Conservation (phyloP, 2,113 vertebrate species). For the Nibea albiflora region DNA sequence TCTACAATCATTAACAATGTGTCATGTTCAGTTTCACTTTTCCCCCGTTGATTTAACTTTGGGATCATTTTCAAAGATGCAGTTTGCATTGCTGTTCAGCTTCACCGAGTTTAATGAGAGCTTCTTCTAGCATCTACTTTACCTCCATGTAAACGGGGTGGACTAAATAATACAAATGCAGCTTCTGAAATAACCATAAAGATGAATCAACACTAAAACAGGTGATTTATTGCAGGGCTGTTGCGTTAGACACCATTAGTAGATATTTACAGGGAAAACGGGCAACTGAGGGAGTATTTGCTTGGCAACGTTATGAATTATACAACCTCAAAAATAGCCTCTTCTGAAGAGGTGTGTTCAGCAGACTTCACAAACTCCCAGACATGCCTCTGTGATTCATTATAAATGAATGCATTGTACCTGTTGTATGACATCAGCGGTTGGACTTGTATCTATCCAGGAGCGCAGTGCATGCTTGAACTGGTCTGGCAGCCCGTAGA, state of each 20-base stretch:
- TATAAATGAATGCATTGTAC: constrained; percentile 17
- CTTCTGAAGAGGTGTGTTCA: background rate
- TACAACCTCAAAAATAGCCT: background rate
- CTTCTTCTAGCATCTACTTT: background rate
- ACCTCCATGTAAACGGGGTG: no score
- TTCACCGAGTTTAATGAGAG: background rate
- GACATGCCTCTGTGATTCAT: constrained; percentile 18
- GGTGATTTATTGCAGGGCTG: background rate
- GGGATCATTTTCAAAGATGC: background rate
- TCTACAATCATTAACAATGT: background rate
- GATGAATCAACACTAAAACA: background rate
- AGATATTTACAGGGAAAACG: background rate
- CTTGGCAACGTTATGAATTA: background rate
- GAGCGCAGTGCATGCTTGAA: constrained; percentile 1
- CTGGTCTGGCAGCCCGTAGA: constrained; percentile 35
- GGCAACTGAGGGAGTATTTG: background rate
- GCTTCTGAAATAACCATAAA: background rate
- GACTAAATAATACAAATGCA: background rate
- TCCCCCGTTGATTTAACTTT: background rate
- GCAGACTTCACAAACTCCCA: constrained; percentile 13
- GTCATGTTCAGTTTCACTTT: background rate
- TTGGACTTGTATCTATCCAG: background rate
- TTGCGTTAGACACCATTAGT: background rate
- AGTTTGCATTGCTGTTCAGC: background rate
- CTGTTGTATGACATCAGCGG: background rate